Conservation (phyloP, 2,888 invertebrate genomes). For the Carcina quercana region DNA sequence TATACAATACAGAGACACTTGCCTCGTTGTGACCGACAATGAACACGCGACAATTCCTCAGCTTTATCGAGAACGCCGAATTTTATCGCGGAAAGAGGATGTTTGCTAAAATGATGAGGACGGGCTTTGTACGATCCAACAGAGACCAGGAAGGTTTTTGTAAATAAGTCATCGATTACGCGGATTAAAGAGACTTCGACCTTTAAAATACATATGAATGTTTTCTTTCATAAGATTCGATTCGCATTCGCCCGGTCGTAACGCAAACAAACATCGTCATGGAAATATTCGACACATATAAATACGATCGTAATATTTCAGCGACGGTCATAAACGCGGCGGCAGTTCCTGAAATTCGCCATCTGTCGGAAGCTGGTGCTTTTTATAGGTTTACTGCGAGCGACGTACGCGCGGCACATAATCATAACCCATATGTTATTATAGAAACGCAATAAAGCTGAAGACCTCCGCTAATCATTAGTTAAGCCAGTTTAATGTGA, state of each 20-base stretch:
- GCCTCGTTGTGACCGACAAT: background rate
- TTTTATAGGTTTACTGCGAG: conserved; percentile 39
- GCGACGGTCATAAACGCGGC: conserved; percentile 23
- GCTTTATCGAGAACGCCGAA: background rate
- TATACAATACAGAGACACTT: no score
- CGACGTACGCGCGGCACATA: conserved; percentile 14
- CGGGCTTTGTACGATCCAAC: no score
- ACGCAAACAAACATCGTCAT: conserved; percentile 8
- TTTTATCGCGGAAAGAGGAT: conserved; percentile 1
- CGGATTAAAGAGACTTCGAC: no score
- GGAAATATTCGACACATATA: conserved; percentile 5
- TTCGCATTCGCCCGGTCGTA: conserved; percentile 12
- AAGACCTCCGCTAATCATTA: background rate
- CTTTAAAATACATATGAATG: conserved; percentile 10
- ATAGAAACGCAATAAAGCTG: conserved; percentile 33
- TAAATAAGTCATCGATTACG: no score
- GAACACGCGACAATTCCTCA: background rate
- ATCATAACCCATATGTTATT: conserved; percentile 26
- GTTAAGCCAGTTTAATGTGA: background rate
- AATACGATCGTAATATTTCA: conserved; percentile 27
- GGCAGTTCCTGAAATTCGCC: conserved; percentile 32
- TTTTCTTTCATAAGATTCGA: conserved; percentile 17
- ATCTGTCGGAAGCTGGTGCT: conserved; percentile 39
- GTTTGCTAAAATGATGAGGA: background rate
- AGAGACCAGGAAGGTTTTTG: no score